phyloP scores from a whole-genome alignment of 2,113 vertebrate genomes.

The Eonycteris spelaea region DNA sequence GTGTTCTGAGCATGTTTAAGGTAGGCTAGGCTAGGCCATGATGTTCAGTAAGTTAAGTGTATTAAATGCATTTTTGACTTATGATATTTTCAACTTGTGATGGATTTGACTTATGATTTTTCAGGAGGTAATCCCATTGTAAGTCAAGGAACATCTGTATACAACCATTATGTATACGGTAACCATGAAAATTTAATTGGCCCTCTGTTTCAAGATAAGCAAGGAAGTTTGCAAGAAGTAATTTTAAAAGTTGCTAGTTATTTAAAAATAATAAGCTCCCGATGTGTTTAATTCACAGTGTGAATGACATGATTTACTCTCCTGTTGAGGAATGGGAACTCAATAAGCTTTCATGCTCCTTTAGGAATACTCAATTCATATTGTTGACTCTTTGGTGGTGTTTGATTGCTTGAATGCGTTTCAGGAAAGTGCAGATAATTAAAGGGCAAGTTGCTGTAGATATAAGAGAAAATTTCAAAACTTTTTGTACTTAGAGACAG shows the following conservation, averaged over 20 bases:
- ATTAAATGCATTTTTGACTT: neutral
- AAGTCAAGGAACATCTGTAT: neutral
- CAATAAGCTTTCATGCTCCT: neutral
- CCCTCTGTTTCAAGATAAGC: constrained; percentile 38
- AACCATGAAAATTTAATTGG: constrained; percentile 23
- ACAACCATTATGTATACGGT: neutral
- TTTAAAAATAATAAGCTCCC: constrained; percentile 33
- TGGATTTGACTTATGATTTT: too few relatives aligned
- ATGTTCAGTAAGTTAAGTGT: neutral
- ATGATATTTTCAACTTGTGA: neutral
- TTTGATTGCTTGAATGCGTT: constrained; percentile 11
- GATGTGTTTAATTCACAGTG: neutral
- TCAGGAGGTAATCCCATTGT: neutral
- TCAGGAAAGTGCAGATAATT: constrained; percentile 39
- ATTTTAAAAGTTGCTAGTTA: constrained; percentile 41
- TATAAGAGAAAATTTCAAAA: neutral
- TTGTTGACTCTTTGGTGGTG: constrained; percentile 20
- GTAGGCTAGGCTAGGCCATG: neutral
- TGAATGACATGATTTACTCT: constrained; percentile 13
- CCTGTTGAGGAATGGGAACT: neutral
- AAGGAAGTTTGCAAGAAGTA: constrained; percentile 21
- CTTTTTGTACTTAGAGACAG: neutral
- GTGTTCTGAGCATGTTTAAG: neutral
- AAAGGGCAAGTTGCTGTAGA: constrained; percentile 7
- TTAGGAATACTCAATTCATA: neutral